Base-by-base conservation (phyloP, 2,113 vertebrate species). In the Odocoileus hemionus region DNA sequence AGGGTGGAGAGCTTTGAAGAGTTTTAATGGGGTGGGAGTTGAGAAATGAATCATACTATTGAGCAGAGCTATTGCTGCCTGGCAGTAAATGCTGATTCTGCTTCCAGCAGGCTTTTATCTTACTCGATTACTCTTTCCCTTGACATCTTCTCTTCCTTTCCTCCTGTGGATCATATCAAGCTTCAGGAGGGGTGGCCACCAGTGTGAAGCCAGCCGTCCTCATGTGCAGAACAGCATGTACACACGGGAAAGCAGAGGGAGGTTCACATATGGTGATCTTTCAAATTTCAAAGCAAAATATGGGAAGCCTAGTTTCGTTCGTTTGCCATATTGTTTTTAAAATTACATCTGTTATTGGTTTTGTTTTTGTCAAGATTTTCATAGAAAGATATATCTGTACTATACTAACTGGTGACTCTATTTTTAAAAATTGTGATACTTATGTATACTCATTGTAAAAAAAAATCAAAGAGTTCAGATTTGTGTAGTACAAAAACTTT, bases 291-390 rank as follows among this genome's bases (percentile, higher is more conserved):
- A 76, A 97, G 87, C 86, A 86, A 96, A 95, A 91, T 92, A 19
- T 86, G 60, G 19, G 28, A 91, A 96, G 25, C 47, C 13, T 86
- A 45, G 23, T 86, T 94, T 94, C 67, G 89, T 90, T 96, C 67
- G 83, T 90, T 87, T 36, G 57, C 43, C 85, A 61, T 88, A 87
- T 50, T 96, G 19, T 89, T 96, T 97, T 97, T 88, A 85, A 91
- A 82, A 55, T 92, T 83, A 91, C 76, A 96, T 96, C 96, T 97
- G 90, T 86, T 96, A 57, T 16, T 92, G 50, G 21, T 79, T 94
- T 96, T 86, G 39, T 82, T 96, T 97, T 96, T 94, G 16, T 96
- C 57, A 95, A 91, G 91, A 93, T 96, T 97, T 97, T 97, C 87
- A 60, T 67, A 89, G 94, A 96, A 97, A 96, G 84, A 94, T 23